Conservation (phyloP, 2,113 vertebrate species). For the Vireo altiloquus region DNA sequence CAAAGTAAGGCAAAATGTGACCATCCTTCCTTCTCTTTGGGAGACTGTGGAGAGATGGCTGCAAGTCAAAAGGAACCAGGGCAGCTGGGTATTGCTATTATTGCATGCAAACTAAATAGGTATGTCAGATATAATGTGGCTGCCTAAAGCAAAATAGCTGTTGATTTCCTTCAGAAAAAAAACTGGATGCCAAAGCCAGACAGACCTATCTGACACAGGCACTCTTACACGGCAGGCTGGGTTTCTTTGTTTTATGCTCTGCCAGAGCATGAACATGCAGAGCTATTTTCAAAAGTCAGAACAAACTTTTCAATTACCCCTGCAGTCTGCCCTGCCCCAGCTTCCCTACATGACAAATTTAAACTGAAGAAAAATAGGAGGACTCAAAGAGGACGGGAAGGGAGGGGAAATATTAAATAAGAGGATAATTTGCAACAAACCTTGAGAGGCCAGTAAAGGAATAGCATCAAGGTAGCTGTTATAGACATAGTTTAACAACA, state of each 20-base stretch:
- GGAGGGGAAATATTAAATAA: neutral
- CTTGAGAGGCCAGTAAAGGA: neutral
- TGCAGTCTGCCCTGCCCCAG: neutral
- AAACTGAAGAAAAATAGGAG: neutral
- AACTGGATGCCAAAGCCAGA: neutral
- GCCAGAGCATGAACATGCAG: neutral
- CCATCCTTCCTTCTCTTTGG: neutral
- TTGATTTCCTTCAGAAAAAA: neutral
- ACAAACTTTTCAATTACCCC: neutral
- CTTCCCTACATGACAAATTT: neutral
- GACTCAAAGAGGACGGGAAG: neutral
- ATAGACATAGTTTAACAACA: neutral
- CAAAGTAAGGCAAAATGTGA: neutral
- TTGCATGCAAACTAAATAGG: neutral
- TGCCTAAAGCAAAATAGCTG: neutral
- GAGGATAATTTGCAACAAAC: neutral
- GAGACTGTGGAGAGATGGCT: neutral
- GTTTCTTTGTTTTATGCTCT: constrained; percentile 8
- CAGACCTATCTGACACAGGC: neutral
- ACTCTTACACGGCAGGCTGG: neutral
- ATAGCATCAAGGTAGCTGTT: neutral
- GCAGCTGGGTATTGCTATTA: neutral
- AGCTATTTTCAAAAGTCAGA: neutral
- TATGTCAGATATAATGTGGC: neutral
- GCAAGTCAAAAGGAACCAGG: neutral